Evolutionary conservation across 1,140 invertebrate species (phyloP), one percentile per base, ranked within the genome.

Genomic region (Brachionus asplanchnoidis): DNA sequence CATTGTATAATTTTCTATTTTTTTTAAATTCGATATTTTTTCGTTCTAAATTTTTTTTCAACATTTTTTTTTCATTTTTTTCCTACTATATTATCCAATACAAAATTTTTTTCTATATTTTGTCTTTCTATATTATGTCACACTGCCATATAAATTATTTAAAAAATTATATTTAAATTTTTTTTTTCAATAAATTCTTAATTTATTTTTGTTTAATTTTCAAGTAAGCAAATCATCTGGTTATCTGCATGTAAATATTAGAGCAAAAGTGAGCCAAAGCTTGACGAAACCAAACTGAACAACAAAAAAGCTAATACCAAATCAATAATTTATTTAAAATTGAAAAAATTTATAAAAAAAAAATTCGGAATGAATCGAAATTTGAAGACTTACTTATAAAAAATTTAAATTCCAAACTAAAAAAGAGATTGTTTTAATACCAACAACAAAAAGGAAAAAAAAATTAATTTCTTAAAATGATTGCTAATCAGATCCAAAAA

Each of bases 361-460:
- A 26, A 26, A 50, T 77, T 77, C 73, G 73, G 73, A 77, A 77
- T 77, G 73, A 77, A 77, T 77, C 44, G 73, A 50, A 77, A 50
- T 26, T 75, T 75, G n/a, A 32, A 75, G 17, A 40, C 40, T 77
- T 46, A 50, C 40, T 77, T 77, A 40, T 4, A 50, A 26, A n/a
- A 50, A 20, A 77, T 56, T 56, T 56, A 56, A 56, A 56, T 56
- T 56, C 53, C 53, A 56, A 56, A 56, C 53, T 56, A 56, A 56
- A 56, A 56, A 56, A 56, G 53, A 56, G n/a, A 20, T 20, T 56
- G 44, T 56, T 20, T 56, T 56, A 56, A 56, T 56, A 56, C 53
- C 53, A 56, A 50, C 9, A 56, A 50, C 9, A 50, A 50, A 50
- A 50, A 50, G 3, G 2, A 32, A 32, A 46, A 46, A 46, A 46